Base-by-base conservation (phyloP, 2,797 vertebrate genomes). In the Microctenopoma lineatum region DNA sequence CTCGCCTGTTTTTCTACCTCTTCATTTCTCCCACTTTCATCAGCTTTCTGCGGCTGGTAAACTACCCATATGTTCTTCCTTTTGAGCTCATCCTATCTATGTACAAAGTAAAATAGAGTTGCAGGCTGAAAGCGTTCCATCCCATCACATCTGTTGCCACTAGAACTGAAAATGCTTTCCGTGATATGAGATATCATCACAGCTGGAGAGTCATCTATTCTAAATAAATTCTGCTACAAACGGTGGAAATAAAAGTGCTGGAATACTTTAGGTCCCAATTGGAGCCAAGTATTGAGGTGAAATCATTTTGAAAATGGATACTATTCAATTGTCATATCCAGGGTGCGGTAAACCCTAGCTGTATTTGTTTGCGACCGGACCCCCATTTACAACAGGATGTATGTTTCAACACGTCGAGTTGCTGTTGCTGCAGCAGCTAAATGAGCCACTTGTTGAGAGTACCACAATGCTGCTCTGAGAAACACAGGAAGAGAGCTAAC, bases 401-500 rank as follows among this genome's bases (percentile, higher is more conserved):
- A 77, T 73, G 83, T 90, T 89, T 92, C 89, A 90, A 85, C 89
- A 90, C 66, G 39, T 59, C 8, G 26, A 38, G 54, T 48, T 3
- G 59, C 59, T 46, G 76, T 21, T 65, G n/a, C 75, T 25, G 67
- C 60, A 51, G 67, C 5, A 15, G 47, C 71, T 89, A 83, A 90
- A 87, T 83, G 85, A 86, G 73, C 66, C 71, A 77, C 85, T 84
- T 89, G 89, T 90, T 91, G 90, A 91, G 85, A 65, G 79, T 66
- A 75, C 71, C 78, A 91, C 91, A 93, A 90, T 90, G 87, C 88
- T 50, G 79, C 75, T 29, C 51, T 83, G 86, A 91, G 79, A 91
- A 90, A 91, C 61, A 81, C 84, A 87, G 92, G 90, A 93, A 91
- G 86, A 67, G 79, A 57, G 57, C 74, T 85, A 88, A 93, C 89